Conservation (phyloP, 2,888 invertebrate genomes). For the Luperina nickerlii region DNA sequence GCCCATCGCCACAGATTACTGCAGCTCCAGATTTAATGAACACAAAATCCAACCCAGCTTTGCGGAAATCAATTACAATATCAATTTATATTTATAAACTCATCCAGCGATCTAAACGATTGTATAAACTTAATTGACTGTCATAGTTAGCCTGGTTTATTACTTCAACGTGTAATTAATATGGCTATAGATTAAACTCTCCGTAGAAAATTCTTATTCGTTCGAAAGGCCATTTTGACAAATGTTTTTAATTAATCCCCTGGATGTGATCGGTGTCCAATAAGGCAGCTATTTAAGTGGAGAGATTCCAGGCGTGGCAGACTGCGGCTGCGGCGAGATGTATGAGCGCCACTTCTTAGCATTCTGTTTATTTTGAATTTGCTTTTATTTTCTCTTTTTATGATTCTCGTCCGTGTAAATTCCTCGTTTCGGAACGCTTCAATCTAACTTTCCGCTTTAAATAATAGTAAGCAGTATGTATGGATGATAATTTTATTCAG, state of each 20-base stretch:
- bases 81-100: constrained; percentile 77
- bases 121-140: constrained; percentile 80
- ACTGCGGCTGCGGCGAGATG: constrained; percentile 74
- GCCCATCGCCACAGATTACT: constrained; percentile 70
- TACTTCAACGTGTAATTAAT: constrained; percentile 81
- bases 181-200: constrained; percentile 75
- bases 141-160: constrained; percentile 81
- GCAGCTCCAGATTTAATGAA: constrained; percentile 70
- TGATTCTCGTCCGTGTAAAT: constrained; percentile 65
- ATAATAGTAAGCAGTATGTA: constrained; percentile 76
- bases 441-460: constrained; percentile 77
- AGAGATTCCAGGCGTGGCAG: constrained; percentile 84
- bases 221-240: constrained; percentile 83
- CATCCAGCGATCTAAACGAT: constrained; percentile 75
- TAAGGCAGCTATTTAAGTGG: constrained; percentile 81
- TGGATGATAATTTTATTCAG: constrained; percentile 86
- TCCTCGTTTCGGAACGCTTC: constrained; percentile 70
- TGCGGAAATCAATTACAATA: constrained; percentile 79
- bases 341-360: constrained; percentile 76
- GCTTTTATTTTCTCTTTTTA: constrained; percentile 61
- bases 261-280: constrained; percentile 82
- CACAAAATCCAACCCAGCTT: constrained; percentile 73
- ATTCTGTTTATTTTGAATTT: constrained; percentile 73
- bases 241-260: constrained; percentile 87
- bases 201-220: constrained; percentile 79